Evolutionary conservation across 2,797 vertebrate genomes (phyloP).

Genomic region (Sorex maritimensis): DNA sequence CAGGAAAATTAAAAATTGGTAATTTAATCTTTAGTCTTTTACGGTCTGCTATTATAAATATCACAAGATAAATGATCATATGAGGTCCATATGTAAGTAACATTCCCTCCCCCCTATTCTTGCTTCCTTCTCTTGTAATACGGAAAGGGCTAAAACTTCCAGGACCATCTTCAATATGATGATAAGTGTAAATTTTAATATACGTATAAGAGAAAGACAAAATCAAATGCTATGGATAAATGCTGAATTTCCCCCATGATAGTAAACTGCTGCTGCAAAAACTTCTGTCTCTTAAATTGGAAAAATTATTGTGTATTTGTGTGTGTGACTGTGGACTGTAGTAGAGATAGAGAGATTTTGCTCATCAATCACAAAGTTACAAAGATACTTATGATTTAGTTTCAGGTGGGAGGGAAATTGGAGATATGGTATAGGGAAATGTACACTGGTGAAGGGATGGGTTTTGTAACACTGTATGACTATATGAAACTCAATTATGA

Average conservation of each 20-base stretch:
- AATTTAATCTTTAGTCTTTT: not conserved
- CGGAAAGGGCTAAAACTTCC: not conserved
- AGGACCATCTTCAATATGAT: constrained; percentile 9
- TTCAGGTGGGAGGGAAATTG: too few relatives aligned
- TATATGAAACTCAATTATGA: too few relatives aligned
- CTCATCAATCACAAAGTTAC: not conserved
- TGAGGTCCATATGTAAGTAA: not conserved
- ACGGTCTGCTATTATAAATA: constrained; percentile 25
- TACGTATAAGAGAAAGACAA: constrained; percentile 17
- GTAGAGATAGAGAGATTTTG: not conserved
- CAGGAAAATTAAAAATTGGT: constrained; percentile 29
- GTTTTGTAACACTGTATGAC: too few relatives aligned
- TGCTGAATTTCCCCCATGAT: constrained; percentile 3
- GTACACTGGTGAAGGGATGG: too few relatives aligned
- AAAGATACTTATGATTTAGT: too few relatives aligned
- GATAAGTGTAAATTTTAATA: not conserved
- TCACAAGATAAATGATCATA: not conserved
- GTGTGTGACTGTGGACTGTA: not conserved
- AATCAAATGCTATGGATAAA: constrained; percentile 15
- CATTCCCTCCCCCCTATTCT: not conserved
- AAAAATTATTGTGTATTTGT: not conserved
- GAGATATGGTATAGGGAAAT: too few relatives aligned
- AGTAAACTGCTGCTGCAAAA: constrained; percentile 16
- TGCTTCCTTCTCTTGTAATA: constrained; percentile 34
- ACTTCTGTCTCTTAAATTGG: not conserved